These are phyloP conservation scores for Ascidia mentula DNA, from an alignment of 23 tunicate species.

Conservation along the genomic window DNA sequence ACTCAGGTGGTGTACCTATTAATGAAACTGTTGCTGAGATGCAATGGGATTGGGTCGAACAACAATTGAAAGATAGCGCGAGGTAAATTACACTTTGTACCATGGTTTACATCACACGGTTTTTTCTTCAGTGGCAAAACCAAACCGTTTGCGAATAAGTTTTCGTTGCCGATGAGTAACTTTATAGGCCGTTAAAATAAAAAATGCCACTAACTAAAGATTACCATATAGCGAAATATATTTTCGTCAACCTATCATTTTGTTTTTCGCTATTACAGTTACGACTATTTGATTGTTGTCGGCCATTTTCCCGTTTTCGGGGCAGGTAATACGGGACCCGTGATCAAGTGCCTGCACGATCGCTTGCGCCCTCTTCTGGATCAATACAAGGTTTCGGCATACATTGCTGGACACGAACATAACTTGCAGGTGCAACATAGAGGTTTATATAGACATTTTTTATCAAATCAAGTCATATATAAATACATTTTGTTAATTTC, in stretches of 20 bases:
- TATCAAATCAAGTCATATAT: too few species aligned
- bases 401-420: constrained; percentile 67
- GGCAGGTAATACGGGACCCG: constrained; percentile 57
- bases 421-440: constrained; percentile 29
- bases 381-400: constrained; percentile 54
- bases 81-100: too few species aligned
- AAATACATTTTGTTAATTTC: too few species aligned
- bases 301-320: constrained; percentile 64
- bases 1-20: constrained; percentile 41
- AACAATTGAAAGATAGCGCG: constrained; percentile 37
- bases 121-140: too few species aligned
- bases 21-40: constrained; percentile 57
- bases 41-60: constrained; percentile 75
- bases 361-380: constrained; percentile 52
- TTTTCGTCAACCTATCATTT: too few species aligned
- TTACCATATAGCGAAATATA: too few species aligned
- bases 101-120: too few species aligned
- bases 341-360: constrained; percentile 27
- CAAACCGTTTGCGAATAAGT: too few species aligned
- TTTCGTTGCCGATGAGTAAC: too few species aligned
- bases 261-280: constrained; percentile 16
- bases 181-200: too few species aligned
- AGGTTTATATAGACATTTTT: background rate
- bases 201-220: too few species aligned
- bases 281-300: constrained; percentile 58